These are phyloP conservation scores for Cyphomyrus plagiostoma DNA, from an alignment of 2,113 vertebrate genomes.

Conservation along the genomic window DNA sequence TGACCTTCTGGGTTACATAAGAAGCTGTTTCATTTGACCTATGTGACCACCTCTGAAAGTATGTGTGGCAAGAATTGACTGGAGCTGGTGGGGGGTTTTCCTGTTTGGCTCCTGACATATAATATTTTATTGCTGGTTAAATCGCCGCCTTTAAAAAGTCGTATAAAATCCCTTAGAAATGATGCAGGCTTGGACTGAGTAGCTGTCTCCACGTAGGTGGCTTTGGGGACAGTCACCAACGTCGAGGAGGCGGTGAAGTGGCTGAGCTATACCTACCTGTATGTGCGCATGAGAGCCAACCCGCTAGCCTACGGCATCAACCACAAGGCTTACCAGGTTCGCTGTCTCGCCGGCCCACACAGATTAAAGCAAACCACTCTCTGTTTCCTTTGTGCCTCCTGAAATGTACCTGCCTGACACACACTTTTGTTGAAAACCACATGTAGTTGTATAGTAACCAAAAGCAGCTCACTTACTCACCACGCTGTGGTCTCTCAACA, in stretches of 20 bases:
- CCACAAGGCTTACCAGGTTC: constrained; percentile 89
- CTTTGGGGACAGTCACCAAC: constrained; percentile 91
- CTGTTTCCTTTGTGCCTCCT: neutral
- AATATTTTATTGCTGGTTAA: neutral
- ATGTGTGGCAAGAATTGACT: neutral
- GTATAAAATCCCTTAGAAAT: neutral
- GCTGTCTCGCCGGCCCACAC: neutral
- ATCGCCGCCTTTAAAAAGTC: neutral
- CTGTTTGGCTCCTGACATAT: neutral
- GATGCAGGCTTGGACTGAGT: neutral
- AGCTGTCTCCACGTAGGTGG: constrained; percentile 63
- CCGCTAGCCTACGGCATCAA: constrained; percentile 93
- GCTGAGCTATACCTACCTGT: constrained; percentile 97
- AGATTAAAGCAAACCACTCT: neutral
- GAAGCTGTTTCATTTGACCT: neutral
- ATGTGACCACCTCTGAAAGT: neutral
- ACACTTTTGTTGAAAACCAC: neutral
- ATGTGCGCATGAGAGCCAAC: constrained; percentile 97
- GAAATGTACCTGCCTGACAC: neutral
- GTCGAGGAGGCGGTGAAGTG: constrained; percentile 97
- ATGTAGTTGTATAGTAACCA: neutral
- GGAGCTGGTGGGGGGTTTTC: neutral
- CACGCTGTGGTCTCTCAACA: neutral
- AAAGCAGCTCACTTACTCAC: neutral
- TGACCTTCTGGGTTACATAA: neutral